Conservation (phyloP, 1,140 invertebrate genomes). For the Campoletis sonorensis region DNA sequence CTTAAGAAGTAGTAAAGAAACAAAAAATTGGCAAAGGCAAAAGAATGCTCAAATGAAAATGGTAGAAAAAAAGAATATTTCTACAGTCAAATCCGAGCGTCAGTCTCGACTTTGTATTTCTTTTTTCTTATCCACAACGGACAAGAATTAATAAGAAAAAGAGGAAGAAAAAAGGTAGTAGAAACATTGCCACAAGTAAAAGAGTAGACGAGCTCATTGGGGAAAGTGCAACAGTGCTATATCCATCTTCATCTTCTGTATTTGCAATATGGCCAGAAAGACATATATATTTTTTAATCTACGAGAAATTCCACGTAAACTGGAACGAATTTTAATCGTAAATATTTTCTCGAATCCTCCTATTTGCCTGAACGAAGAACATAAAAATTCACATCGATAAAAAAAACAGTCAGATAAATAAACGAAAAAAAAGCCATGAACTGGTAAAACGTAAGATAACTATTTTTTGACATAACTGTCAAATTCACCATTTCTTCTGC, state of each 20-base stretch:
- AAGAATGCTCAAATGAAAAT: neutral
- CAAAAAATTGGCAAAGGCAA: neutral
- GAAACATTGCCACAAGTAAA: neutral
- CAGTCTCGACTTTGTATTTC: neutral
- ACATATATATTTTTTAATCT: neutral
- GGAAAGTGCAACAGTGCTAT: constrained; percentile 10
- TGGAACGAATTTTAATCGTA: neutral
- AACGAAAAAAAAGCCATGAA: too few relatives aligned
- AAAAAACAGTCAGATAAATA: too few relatives aligned
- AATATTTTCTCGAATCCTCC: too few relatives aligned
- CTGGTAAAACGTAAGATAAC: too few relatives aligned
- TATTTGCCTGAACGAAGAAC: too few relatives aligned
- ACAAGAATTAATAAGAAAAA: constrained; percentile 10
- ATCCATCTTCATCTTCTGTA: neutral
- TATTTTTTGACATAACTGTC: too few relatives aligned
- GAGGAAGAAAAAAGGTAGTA: neutral
- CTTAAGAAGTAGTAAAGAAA: neutral
- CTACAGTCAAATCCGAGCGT: neutral
- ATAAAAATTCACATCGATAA: too few relatives aligned
- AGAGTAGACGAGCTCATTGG: constrained; percentile 19
- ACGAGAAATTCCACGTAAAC: neutral
- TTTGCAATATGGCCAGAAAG: neutral
- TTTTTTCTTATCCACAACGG: neutral
- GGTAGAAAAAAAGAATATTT: neutral
- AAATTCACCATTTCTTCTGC: too few relatives aligned